Conservation (phyloP, 2,888 invertebrate species). For the Agrotis segetum region DNA sequence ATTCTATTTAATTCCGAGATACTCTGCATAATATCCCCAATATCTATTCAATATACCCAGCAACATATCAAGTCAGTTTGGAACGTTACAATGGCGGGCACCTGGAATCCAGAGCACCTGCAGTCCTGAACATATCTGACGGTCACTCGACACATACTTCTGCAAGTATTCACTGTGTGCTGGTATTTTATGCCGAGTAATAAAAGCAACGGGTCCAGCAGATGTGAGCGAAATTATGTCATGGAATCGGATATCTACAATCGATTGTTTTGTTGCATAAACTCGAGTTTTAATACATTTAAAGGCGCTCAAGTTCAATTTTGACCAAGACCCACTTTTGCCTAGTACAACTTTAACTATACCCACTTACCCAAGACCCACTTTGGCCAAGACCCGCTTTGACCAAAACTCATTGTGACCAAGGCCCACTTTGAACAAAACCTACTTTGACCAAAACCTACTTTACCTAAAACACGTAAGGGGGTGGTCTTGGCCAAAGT, state of each 20-base stretch:
- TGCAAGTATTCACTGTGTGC: constrained; percentile 46
- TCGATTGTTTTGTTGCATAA: neutral
- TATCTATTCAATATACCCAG: constrained; percentile 5
- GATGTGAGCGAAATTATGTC: neutral
- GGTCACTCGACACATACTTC: constrained; percentile 46
- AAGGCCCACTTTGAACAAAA: too few relatives aligned
- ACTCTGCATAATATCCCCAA: neutral
- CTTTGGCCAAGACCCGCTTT: too few relatives aligned
- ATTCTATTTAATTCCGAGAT: neutral
- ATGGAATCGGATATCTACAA: neutral
- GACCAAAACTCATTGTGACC: too few relatives aligned
- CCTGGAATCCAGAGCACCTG: constrained; percentile 30
- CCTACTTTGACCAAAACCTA: too few relatives aligned
- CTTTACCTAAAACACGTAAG: too few relatives aligned
- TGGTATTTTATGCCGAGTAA: constrained; percentile 50
- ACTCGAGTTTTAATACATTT: neutral
- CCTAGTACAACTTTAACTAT: too few relatives aligned
- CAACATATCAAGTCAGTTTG: neutral
- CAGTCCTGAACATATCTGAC: constrained; percentile 31
- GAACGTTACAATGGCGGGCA: constrained; percentile 22
- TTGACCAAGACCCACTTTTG: too few relatives aligned
- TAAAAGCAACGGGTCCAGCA: neutral
- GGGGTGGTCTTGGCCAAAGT: too few relatives aligned
- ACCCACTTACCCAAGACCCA: too few relatives aligned
- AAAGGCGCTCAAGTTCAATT: too few relatives aligned